A percentile compares a stretch with the other conserved stretches of the same genome.
Evolutionary conservation across 1,140 invertebrate genomes (phyloP).

Genomic region (Polyergus mexicanus): DNA sequence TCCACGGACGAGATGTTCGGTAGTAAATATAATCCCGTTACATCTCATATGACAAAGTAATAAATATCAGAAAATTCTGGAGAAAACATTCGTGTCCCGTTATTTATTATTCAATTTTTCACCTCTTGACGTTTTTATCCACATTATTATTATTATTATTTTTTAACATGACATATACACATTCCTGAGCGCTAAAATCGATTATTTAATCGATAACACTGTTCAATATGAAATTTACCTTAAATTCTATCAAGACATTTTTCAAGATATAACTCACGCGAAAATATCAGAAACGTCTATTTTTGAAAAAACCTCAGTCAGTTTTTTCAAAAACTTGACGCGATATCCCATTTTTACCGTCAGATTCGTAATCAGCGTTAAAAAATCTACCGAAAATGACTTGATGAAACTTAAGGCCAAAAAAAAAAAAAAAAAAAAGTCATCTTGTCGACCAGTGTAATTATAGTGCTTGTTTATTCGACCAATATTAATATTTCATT

Average conservation of each 20-base stretch:
- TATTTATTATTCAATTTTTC: neutral
- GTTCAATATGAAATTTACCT: too few species aligned
- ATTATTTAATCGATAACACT: neutral
- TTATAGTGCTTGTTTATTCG: neutral
- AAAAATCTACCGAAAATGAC: too few species aligned
- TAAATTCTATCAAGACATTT: too few species aligned
- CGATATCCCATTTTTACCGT: too few species aligned
- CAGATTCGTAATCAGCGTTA: too few species aligned
- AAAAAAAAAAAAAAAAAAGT: too few species aligned
- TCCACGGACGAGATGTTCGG: slow-evolving; percentile 1
- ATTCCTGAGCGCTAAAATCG: neutral
- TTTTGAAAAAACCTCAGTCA: too few species aligned
- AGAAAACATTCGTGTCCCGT: neutral
- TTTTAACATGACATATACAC: neutral
- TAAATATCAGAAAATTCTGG: slow-evolving; percentile 3
- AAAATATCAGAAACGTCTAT: too few species aligned
- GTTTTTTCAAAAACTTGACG: too few species aligned
- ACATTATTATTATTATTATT: neutral
- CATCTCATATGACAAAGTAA: neutral
- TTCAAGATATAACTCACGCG: too few species aligned
- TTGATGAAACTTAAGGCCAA: too few species aligned
- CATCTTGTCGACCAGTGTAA: too few species aligned
- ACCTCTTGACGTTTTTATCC: neutral
- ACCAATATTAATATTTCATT: slow-evolving; percentile 49
- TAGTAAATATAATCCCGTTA: slow-evolving; percentile 6